Base-by-base conservation (phyloP, 2,797 vertebrate genomes). In the Tokudaia muenninki region DNA sequence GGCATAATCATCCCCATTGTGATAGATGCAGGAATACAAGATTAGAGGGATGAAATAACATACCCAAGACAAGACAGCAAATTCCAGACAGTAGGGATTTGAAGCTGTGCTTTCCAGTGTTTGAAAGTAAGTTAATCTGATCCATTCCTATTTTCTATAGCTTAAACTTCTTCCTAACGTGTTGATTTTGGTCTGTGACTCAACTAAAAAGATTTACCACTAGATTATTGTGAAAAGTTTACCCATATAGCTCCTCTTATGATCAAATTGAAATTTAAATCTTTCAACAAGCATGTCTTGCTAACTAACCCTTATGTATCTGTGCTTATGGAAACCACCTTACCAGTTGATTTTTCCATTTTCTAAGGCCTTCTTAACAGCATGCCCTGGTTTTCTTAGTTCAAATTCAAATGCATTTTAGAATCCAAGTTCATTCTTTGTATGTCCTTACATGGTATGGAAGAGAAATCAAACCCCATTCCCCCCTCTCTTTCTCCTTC, bases 231-330 rank as follows among this genome's bases (percentile, higher is more conserved):
- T 94, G 67, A 89, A 67, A 79, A 87, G 67, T 81, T 47, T 17
- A 78, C n/a, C 24, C 80, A 31, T 81, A 34, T 94, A 17, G 34
- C 37, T 26, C 86, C n/a, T 72, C 63, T 93, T 65, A 91, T 89
- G 37, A 79, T 87, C n/a, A 55, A 80, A 67, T 61, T 96, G 44
- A 95, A 91, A 81, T 87, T 72, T 90, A 89, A 95, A 52, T 83
- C 55, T 57, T 93, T 94, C 55, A 70, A 78, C 31, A 88, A 96
- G 70, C 55, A 9, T 72, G 12, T 50, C n/a, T 79, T 41, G 67
- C 74, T 67, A 65, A 65, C 79, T 67, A 80, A 61, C 8, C 24
- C 59, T 29, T 75, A 34, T 26, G 29, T 52, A 59, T 93, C 67
- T 93, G 26, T 57, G 37, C 19, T 75, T 82, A 72, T 9, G 2